Evolutionary conservation across 2,113 vertebrate species (phyloP), one percentile per base, ranked within the genome.

Genomic region (Loxodonta africana): DNA sequence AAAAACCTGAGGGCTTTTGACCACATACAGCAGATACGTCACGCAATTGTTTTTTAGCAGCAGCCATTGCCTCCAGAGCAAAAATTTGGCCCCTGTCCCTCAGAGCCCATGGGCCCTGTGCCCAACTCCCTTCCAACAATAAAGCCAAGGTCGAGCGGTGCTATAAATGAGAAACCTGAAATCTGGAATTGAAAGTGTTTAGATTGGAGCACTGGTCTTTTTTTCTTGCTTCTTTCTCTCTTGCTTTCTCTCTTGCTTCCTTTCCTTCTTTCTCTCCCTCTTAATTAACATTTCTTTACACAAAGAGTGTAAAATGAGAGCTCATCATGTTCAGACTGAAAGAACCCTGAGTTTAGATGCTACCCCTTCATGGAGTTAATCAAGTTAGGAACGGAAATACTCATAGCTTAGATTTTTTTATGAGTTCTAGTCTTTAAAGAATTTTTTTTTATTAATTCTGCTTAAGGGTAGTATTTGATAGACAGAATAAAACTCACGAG

Each of bases 401-500:
- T 37, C 20, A 67, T 33, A n/a, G 7, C 25, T 83, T 69, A 26
- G 21, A 77, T 74, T 84, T 91, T 87, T 80, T 90, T 84, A 67
- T 76, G 26, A 84, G 26, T 71, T 90, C 17, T 67, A 83, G 10
- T 77, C 23, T 67, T 95, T 37, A 85, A 88, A 60, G 21, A 37
- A 69, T 33, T 62, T 20, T 62, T 92, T 51, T 90, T 44, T 33
- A 86, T 94, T 89, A 90, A 95, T 93, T 94, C 14, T 84, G 67
- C 26, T 76, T 83, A 93, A 76, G 46, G 25, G 20, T 53, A 88
- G 17, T n/a, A 82, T 62, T 90, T 91, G 92, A 87, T 33, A 51
- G 60, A 83, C 15, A 96, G 76, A 93, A 57, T 84, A 44, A 95
- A 97, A 84, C 11, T 9, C 63, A 62, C 26, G 71, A 80, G 51